These are phyloP conservation scores for Chydorus sphaericus DNA, from an alignment of 2,888 invertebrate genomes.

Conservation along the genomic window DNA sequence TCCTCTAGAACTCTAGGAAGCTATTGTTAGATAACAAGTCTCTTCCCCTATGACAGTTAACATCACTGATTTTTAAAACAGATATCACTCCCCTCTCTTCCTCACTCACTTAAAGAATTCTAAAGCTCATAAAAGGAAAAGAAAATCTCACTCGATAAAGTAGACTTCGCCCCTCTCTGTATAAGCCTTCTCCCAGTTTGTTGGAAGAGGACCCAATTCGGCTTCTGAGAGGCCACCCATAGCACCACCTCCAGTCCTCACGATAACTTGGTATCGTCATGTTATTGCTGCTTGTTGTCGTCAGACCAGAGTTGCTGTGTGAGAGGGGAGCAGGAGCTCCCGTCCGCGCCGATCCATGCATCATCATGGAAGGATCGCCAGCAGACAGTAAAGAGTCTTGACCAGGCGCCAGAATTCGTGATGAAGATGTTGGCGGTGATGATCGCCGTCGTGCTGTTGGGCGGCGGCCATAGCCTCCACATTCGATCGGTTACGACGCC, in stretches of 20 bases:
- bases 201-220: conserved; percentile 76
- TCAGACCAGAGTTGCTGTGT: background rate
- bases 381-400: background rate
- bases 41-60: background rate
- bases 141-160: conserved; percentile 78
- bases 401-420: too few relatives aligned
- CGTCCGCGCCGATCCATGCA: background rate
- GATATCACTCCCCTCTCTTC: background rate
- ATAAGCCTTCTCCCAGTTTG: conserved; percentile 95
- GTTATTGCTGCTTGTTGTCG: conserved; percentile 4
- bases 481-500: conserved; percentile 38
- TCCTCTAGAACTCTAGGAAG: background rate
- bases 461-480: conserved; percentile 35
- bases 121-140: background rate
- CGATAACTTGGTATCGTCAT: conserved; percentile 4
- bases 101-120: background rate
- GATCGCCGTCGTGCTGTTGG: conserved; percentile 4
- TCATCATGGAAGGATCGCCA: background rate
- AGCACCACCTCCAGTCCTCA: conserved; percentile 6
- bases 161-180: conserved; percentile 94
- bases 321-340: background rate
- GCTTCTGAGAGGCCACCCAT: conserved; percentile 17
- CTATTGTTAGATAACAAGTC: background rate
- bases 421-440: too few relatives aligned
- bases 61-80: too few relatives aligned